Evolutionary conservation across 2,113 vertebrate genomes (phyloP).

Genomic region (Anolis carolinensis): DNA sequence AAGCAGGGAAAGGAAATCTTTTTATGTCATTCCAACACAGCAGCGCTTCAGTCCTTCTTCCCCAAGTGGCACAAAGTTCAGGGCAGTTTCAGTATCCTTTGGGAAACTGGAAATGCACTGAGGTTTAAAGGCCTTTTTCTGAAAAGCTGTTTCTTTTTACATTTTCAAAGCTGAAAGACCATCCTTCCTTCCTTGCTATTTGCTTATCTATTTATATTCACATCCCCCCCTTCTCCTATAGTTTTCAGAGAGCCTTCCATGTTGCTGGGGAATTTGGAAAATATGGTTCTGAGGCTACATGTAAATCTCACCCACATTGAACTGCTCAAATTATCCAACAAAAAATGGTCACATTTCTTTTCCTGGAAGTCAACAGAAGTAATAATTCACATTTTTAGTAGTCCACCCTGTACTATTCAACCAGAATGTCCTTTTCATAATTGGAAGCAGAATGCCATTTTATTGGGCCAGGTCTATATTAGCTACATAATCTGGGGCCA

Average conservation of each 20-base stretch:
- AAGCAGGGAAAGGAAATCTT: neutral
- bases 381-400: too few relatives aligned
- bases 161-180: neutral
- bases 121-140: neutral
- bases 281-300: too few relatives aligned
- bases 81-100: neutral
- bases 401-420: too few relatives aligned
- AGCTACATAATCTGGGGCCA: too few relatives aligned
- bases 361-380: too few relatives aligned
- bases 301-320: too few relatives aligned
- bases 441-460: too few relatives aligned
- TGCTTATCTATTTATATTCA: neutral
- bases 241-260: neutral
- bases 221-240: neutral
- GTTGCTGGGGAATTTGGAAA: neutral
- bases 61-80: neutral
- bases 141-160: neutral
- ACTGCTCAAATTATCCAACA: too few relatives aligned
- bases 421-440: too few relatives aligned
- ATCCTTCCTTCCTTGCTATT: neutral
- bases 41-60: neutral
- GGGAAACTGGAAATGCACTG: neutral
- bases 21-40: neutral
- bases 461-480: too few relatives aligned
- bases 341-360: too few relatives aligned